Conservation (phyloP, 1,140 invertebrate genomes). For the Anoplophora glabripennis region DNA sequence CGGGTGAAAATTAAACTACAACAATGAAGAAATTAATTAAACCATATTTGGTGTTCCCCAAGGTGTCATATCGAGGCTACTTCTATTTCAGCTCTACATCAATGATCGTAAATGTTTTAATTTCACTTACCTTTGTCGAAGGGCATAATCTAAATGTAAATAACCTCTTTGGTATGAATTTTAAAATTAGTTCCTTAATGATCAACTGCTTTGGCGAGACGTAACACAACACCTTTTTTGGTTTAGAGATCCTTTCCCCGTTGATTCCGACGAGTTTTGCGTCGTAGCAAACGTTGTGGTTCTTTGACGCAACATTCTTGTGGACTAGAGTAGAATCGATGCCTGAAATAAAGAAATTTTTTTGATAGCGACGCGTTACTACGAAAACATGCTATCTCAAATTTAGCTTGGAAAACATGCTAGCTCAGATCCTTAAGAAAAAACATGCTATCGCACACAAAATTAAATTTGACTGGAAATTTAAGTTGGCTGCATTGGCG, state of each 20-base stretch:
- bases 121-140: conserved; percentile 77
- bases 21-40: conserved; percentile 11
- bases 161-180: conserved; percentile 87
- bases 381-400: too few relatives aligned
- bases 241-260: conserved; percentile 61
- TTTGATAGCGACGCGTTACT: too few relatives aligned
- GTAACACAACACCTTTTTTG: conserved; percentile 85
- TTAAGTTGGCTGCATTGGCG: too few relatives aligned
- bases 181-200: conserved; percentile 88
- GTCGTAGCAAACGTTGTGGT: conserved; percentile 82
- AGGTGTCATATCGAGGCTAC: background rate
- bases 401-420: too few relatives aligned
- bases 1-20: conserved; percentile 61
- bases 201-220: conserved; percentile 85
- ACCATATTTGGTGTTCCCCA: background rate
- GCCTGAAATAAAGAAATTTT: conserved; percentile 54
- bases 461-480: too few relatives aligned
- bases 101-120: background rate
- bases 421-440: too few relatives aligned
- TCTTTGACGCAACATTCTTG: conserved; percentile 81
- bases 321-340: conserved; percentile 79
- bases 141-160: conserved; percentile 91
- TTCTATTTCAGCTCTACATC: background rate
- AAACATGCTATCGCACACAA: too few relatives aligned
- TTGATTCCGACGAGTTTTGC: conserved; percentile 75